Percentiles rank a stretch among this genome's conserved stretches.
Conservation (phyloP, 1,140 invertebrate species). For the Panulirus ornatus region DNA sequence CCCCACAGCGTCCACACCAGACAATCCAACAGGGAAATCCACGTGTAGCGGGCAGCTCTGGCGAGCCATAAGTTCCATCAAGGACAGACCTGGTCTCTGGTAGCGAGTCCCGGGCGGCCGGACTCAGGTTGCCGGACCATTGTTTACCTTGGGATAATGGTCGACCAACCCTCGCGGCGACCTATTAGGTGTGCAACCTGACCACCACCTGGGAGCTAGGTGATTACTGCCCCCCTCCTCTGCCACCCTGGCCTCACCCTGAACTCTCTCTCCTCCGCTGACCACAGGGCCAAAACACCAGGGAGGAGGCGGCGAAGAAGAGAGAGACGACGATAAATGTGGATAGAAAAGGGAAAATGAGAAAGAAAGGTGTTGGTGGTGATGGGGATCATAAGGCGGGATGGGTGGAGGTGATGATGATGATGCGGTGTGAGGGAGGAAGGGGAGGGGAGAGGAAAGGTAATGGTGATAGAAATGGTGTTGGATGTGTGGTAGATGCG, state of each 20-base stretch:
- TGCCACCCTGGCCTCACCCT: constrained; percentile 1
- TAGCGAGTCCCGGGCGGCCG: neutral
- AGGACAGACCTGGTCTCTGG: neutral
- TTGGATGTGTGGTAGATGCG: too few species aligned
- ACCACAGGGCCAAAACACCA: too few species aligned
- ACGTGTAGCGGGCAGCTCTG: neutral
- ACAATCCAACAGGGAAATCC: constrained; percentile 25
- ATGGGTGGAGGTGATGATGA: too few species aligned
- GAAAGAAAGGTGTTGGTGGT: neutral
- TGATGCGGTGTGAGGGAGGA: too few species aligned
- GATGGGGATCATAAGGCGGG: neutral
- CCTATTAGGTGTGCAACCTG: constrained; percentile 40
- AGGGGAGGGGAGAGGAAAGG: too few species aligned
- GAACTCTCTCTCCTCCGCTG: neutral
- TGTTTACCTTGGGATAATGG: constrained; percentile 53
- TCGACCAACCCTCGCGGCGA: constrained; percentile 28
- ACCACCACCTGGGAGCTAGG: constrained; percentile 32
- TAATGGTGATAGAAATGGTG: too few species aligned
- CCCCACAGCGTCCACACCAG: neutral
- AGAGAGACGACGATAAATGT: neutral
- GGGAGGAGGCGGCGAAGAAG: neutral
- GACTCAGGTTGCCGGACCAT: constrained; percentile 32
- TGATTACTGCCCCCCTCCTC: constrained; percentile 11
- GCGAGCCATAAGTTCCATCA: neutral
- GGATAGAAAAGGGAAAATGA: neutral